Evolutionary conservation across 2,113 vertebrate genomes (phyloP).

Genomic region (Chloropsis cyanopogon): DNA sequence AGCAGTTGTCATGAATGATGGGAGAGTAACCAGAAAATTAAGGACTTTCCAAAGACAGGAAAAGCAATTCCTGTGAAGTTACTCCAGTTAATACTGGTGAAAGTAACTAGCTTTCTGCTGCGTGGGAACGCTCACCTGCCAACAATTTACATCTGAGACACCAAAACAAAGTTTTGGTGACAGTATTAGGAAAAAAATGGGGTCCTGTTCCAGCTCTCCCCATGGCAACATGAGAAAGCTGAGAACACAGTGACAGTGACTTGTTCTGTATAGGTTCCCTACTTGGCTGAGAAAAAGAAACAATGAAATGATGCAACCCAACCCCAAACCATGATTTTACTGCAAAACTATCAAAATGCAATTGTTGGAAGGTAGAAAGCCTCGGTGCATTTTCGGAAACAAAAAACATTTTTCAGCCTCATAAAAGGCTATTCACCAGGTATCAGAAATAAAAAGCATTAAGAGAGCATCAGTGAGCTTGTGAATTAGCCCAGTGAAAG

Average conservation of each 20-base stretch:
- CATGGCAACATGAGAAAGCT: background rate
- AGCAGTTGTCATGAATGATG: background rate
- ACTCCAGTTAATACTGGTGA: background rate
- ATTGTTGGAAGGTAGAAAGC: background rate
- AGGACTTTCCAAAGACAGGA: background rate
- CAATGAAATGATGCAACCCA: background rate
- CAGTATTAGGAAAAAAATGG: background rate
- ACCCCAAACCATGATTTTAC: background rate
- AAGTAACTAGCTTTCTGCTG: background rate
- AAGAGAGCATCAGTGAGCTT: background rate
- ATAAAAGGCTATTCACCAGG: background rate
- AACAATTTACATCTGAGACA: background rate
- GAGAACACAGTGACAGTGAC: background rate
- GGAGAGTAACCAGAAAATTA: background rate
- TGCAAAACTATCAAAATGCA: background rate
- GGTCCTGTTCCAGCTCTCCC: background rate
- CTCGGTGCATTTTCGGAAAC: background rate
- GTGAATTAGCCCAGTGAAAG: background rate
- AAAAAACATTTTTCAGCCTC: background rate
- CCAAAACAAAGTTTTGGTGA: background rate
- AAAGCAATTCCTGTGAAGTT: background rate
- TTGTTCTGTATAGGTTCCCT: background rate
- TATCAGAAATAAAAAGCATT: background rate
- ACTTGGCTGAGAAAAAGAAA: background rate
- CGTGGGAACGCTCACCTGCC: background rate